These are phyloP conservation scores for Perithous albicinctus DNA, from an alignment of 2,888 invertebrate genomes.

Conservation along the genomic window DNA sequence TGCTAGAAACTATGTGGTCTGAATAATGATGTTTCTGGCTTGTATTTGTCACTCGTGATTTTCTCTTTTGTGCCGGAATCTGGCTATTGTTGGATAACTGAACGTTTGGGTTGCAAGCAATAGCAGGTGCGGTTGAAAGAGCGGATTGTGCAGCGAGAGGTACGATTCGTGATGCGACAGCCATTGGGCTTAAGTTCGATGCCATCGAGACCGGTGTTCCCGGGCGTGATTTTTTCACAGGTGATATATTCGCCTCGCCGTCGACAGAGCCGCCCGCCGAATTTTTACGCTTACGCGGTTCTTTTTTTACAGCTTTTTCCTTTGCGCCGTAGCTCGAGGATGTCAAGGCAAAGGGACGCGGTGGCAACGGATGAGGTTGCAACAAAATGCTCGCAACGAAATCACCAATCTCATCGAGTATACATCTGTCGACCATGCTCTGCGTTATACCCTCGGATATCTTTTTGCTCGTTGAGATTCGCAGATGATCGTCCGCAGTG, in stretches of 20 bases:
- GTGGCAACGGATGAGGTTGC: slow-evolving; percentile 87
- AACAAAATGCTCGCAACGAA: slow-evolving; percentile 87
- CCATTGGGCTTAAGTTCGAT: slow-evolving; percentile 8
- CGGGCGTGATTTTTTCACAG: slow-evolving; percentile 84
- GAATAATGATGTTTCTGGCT: slow-evolving; percentile 75
- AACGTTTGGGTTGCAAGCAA: background rate
- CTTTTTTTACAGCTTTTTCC: slow-evolving; percentile 75
- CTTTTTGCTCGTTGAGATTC: slow-evolving; percentile 90
- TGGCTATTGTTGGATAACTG: slow-evolving; percentile 64
- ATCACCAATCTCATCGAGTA: slow-evolving; percentile 89
- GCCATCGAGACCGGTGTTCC: slow-evolving; percentile 76
- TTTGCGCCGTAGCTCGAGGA: slow-evolving; percentile 69
- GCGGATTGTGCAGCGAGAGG: slow-evolving; percentile 34
- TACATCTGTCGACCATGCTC: slow-evolving; percentile 91
- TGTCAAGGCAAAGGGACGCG: slow-evolving; percentile 79
- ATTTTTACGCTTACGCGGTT: slow-evolving; percentile 85
- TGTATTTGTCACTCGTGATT: slow-evolving; percentile 72
- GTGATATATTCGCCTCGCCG: slow-evolving; percentile 85
- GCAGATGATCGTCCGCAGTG: slow-evolving; percentile 91
- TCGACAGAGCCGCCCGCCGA: slow-evolving; percentile 85
- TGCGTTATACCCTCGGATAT: slow-evolving; percentile 92
- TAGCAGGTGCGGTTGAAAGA: background rate
- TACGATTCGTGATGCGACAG: slow-evolving; percentile 3
- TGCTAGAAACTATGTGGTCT: slow-evolving; percentile 76
- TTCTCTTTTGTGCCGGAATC: slow-evolving; percentile 72